Conservation (phyloP, 2,113 vertebrate genomes). For the Amia ocellicauda region DNA sequence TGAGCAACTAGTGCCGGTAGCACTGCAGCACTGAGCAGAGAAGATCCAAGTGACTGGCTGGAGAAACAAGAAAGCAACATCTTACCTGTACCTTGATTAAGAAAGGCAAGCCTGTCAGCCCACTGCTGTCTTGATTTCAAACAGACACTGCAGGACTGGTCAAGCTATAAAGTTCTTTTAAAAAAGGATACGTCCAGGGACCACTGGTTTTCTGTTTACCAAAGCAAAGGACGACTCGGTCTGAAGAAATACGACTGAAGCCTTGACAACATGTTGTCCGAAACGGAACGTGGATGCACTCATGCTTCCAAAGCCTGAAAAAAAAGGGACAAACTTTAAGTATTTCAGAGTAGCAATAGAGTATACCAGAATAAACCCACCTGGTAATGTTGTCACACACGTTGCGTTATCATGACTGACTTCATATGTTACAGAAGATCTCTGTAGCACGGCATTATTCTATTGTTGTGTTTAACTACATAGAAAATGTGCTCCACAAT, state of each 20-base stretch:
- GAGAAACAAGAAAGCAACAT: constrained; percentile 38
- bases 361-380: no score
- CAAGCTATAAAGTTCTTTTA: neutral
- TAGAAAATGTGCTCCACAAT: no score
- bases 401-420: no score
- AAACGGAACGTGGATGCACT: constrained; percentile 73
- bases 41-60: constrained; percentile 43
- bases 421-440: no score
- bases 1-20: constrained; percentile 68
- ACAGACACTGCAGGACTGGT: neutral
- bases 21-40: constrained; percentile 58
- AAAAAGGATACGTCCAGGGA: constrained; percentile 85
- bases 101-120: neutral
- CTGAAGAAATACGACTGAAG: constrained; percentile 73
- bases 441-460: no score
- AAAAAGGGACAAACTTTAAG: constrained; percentile 9
- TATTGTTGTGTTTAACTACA: no score
- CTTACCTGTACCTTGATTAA: constrained; percentile 56
- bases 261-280: constrained; percentile 79
- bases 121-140: neutral
- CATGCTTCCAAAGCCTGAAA: constrained; percentile 28
- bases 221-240: constrained; percentile 81
- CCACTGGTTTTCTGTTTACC: constrained; percentile 81
- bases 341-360: no score
- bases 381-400: no score